phyloP scores from a whole-genome alignment of 1,140 invertebrate species.

The Holotrichia oblita region DNA sequence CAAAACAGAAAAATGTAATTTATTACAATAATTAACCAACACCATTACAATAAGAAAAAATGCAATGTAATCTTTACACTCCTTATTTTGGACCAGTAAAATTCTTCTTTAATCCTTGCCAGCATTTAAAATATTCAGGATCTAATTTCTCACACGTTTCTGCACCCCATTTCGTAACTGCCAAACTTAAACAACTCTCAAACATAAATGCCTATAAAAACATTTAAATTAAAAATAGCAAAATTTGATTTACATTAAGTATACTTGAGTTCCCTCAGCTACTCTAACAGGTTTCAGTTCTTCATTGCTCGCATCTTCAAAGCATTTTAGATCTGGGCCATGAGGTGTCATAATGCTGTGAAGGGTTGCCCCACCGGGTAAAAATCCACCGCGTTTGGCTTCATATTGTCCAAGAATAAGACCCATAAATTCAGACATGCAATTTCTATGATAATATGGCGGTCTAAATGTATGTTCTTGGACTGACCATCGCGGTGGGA shows the following conservation, averaged over 20 bases:
- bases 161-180: conserved; percentile 92
- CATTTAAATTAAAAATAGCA: conserved; percentile 38
- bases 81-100: conserved; percentile 63
- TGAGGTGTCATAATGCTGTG: conserved; percentile 99
- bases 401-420: conserved; percentile 94
- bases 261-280: conserved; percentile 92
- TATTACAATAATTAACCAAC: not conserved
- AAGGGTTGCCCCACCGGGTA: conserved; percentile 85
- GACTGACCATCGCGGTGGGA: conserved; percentile 97
- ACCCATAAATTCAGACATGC: conserved; percentile 99
- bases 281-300: conserved; percentile 80
- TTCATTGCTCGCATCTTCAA: conserved; percentile 81
- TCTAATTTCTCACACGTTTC: conserved; percentile 85
- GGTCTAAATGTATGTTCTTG: conserved; percentile 96
- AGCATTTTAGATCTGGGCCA: conserved; percentile 92
- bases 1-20: not conserved
- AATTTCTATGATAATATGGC: conserved; percentile 98
- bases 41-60: not conserved
- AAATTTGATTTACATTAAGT: conserved; percentile 19
- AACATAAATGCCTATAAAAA: conserved; percentile 95
- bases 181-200: conserved; percentile 90
- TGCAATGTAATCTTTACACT: not conserved
- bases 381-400: conserved; percentile 93
- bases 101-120: conserved; percentile 85
- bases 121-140: conserved; percentile 90